Conservation (phyloP, 2,797 vertebrate genomes). For the Chelidonichthys spinosus region DNA sequence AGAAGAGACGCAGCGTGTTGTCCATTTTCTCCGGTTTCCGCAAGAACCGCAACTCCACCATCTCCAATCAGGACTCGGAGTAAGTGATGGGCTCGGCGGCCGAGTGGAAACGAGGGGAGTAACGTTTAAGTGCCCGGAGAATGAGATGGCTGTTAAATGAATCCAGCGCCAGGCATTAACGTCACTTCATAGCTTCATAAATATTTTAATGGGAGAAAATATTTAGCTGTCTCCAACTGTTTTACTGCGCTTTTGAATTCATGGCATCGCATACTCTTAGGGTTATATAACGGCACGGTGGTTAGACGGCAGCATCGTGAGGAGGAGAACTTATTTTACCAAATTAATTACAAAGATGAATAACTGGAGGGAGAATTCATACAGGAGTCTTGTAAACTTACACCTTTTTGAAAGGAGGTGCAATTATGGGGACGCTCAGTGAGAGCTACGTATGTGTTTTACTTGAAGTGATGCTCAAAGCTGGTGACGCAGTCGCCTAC, state of each 20-base stretch:
- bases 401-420: conserved; percentile 14
- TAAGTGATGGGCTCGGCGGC: conserved; percentile 49
- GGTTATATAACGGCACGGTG: conserved; percentile 23
- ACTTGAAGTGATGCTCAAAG: conserved; percentile 24
- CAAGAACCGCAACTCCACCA: conserved; percentile 84
- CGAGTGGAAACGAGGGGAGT: conserved; percentile 40
- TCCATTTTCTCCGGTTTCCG: conserved; percentile 86
- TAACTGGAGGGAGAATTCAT: conserved; percentile 8
- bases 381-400: conserved; percentile 12
- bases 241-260: conserved; percentile 43
- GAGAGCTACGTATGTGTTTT: conserved; percentile 9
- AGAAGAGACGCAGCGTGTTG: conserved; percentile 84
- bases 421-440: background rate
- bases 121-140: conserved; percentile 40
- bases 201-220: conserved; percentile 64
- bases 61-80: conserved; percentile 82
- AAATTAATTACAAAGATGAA: conserved; percentile 18
- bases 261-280: conserved; percentile 14
- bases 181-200: conserved; percentile 55
- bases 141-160: conserved; percentile 41
- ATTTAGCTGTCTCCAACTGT: conserved; percentile 47
- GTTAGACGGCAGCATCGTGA: conserved; percentile 7
- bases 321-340: background rate
- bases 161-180: conserved; percentile 49
- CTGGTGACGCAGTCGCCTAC: conserved; percentile 1